phyloP scores from a whole-genome alignment of 2,888 invertebrate genomes.

The Melieria crassipennis region DNA sequence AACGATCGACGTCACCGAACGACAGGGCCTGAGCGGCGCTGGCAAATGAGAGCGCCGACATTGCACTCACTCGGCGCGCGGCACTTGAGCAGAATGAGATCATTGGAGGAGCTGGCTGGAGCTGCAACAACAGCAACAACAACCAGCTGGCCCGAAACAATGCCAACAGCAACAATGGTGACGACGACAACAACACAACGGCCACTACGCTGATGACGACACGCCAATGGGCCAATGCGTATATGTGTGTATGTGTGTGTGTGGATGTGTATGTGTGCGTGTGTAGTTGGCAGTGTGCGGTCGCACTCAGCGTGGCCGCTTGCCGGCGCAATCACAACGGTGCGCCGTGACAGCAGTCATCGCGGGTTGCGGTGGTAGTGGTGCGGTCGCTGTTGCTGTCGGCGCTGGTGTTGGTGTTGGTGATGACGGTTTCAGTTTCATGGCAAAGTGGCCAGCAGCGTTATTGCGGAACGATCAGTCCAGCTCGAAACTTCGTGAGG shows the following conservation, averaged over 20 bases:
- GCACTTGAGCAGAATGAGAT: constrained; percentile 27
- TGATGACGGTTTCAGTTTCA: too few species aligned
- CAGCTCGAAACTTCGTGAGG: constrained; percentile 58
- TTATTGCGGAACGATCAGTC: constrained; percentile 56
- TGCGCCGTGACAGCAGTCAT: too few species aligned
- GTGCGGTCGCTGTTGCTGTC: too few species aligned
- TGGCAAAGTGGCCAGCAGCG: too few species aligned
- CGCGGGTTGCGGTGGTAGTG: too few species aligned
- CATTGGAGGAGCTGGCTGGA: constrained; percentile 21
- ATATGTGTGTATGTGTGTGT: neutral
- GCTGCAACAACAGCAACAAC: constrained; percentile 21
- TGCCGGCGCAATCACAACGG: too few species aligned
- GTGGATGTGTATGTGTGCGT: neutral
- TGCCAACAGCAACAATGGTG: constrained; percentile 29
- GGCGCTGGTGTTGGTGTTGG: too few species aligned
- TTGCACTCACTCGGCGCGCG: neutral
- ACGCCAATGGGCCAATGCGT: neutral
- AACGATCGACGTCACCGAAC: too few species aligned
- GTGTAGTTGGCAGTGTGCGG: neutral
- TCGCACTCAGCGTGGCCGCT: neutral
- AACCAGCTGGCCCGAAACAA: constrained; percentile 34
- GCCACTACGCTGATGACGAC: neutral
- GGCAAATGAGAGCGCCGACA: too few species aligned
- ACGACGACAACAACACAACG: constrained; percentile 17
- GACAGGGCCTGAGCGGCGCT: too few species aligned